Base-by-base conservation (phyloP, 2,888 invertebrate genomes). In the Chrysotoxum bicinctum region DNA sequence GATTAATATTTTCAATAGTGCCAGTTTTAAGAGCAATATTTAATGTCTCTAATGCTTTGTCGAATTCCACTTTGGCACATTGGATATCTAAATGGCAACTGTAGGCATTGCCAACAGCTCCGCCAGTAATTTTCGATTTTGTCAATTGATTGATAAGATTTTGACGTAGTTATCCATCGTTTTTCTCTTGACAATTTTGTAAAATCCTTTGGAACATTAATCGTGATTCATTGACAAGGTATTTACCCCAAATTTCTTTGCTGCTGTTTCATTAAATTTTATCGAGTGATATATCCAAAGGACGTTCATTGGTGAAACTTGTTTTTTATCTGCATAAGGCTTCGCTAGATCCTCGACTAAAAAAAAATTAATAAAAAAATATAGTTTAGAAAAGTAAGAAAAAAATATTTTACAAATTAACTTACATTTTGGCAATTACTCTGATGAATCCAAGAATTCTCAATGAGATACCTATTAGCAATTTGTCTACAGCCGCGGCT, bases 201-300 rank as follows among this genome's bases (percentile, higher is more conserved):
- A 94, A 89, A 16, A 95, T 92, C 48, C 93, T 92, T 89, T 94
- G 93, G 91, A 94, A 94, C 93, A 94, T 93, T 12, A 94, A 90
- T 19, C 93, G 91, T 0, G 93, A 92, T 0, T 93, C 90, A 32
- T 92, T 91, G 48, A 90, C 90, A 64, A 96, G 90, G 90, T 94
- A 92, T 78, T 94, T 91, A 9, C 94, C 92, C 95, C 95, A 96
- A 23, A 96, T 91, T 30, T 91, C 88, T 26, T 94, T 0, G 96
- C 95, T 88, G 94, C 93, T 0, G 93, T 92, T 9, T 93, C 92
- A 68, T 95, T 93, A 3, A 93, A 94, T 0, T 91, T 92, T 10
- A 94, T 91, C 69, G 96, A 91, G 87, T 94, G 93, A 89, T 96
- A 94, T 89, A 94, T 94, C 96, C 96, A 96, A 0, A 96, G 89